phyloP scores from a whole-genome alignment of 2,113 vertebrate species.

The Aepyceros melampus region DNA sequence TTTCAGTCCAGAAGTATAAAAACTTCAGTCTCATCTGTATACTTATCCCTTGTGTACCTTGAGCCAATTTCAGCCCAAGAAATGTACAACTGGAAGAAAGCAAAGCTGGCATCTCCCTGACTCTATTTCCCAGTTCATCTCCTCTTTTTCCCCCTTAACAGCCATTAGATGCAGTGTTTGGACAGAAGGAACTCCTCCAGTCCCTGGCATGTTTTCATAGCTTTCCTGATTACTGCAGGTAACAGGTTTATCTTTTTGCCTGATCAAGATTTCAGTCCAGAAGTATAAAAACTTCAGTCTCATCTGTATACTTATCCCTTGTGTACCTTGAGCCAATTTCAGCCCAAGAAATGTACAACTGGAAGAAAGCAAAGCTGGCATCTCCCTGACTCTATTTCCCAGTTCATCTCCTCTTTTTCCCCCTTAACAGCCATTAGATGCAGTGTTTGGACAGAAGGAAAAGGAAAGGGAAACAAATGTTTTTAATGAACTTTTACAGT shows the following conservation, averaged over 20 bases:
- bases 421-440: not conserved
- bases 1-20: not conserved
- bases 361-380: not conserved
- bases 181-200: no score
- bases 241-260: not conserved
- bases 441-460: not conserved
- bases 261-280: not conserved
- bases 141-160: not conserved
- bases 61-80: not conserved
- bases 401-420: not conserved
- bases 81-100: not conserved
- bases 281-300: not conserved
- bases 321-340: not conserved
- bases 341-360: not conserved
- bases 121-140: not conserved
- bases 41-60: not conserved
- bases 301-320: not conserved
- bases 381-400: not conserved
- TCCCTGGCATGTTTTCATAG: not conserved
- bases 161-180: not conserved
- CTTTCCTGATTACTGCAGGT: not conserved
- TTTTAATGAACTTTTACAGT: not conserved
- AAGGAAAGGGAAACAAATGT: not conserved
- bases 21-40: not conserved
- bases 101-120: not conserved